A percentile compares a stretch with the other conserved stretches of the same genome.
Evolutionary conservation across 2,113 vertebrate genomes (phyloP).

Genomic region (Axis porcinus): DNA sequence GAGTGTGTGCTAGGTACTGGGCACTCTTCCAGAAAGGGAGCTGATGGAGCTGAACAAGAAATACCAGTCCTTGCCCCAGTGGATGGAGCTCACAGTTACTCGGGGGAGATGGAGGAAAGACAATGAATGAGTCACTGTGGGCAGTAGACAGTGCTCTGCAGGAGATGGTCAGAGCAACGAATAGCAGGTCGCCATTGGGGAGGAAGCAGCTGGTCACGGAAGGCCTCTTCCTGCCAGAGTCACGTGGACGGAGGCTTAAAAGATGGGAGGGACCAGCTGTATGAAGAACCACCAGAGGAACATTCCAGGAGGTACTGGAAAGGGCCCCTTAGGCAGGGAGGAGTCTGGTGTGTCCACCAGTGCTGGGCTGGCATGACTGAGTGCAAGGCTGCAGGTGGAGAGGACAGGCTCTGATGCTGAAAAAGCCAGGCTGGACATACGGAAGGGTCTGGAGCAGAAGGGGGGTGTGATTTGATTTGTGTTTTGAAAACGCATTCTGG

Average conservation of each 20-base stretch:
- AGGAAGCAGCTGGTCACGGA: not conserved
- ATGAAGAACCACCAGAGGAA: not conserved
- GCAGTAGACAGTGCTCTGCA: not conserved
- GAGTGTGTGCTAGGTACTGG: not conserved
- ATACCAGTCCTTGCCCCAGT: too few relatives aligned
- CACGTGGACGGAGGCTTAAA: not conserved
- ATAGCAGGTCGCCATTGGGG: not conserved
- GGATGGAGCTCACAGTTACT: not conserved
- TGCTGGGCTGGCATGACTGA: too few relatives aligned
- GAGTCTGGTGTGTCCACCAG: not conserved
- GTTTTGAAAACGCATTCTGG: not conserved
- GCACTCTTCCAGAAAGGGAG: not conserved
- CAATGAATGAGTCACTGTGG: not conserved
- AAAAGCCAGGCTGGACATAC: accelerated
- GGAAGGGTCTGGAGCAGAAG: not conserved
- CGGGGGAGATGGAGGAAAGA: not conserved
- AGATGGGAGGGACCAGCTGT: not conserved
- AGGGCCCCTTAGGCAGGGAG: not conserved
- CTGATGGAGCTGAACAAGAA: not conserved
- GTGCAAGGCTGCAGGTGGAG: not conserved
- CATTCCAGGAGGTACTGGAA: not conserved
- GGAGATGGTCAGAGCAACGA: too few relatives aligned
- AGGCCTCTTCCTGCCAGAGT: not conserved
- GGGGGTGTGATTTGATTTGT: not conserved
- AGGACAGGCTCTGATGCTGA: not conserved